Evolutionary conservation across 2,113 vertebrate species (phyloP).

Genomic region (Orcinus orca): DNA sequence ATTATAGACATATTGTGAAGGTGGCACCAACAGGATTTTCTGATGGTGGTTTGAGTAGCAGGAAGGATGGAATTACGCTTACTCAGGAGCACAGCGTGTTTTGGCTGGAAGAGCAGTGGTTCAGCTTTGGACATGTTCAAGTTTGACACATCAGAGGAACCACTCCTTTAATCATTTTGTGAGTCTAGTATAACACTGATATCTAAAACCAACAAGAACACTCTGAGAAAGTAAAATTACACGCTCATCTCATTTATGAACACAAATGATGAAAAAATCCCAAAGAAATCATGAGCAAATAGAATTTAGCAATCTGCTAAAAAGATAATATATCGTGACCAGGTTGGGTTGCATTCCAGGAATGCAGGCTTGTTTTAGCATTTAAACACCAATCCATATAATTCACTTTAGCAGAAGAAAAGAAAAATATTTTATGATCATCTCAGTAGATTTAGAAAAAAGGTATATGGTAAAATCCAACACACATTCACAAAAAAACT

Average conservation of each 20-base stretch:
- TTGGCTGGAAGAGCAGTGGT: not conserved
- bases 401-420: not conserved
- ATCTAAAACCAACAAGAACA: not conserved
- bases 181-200: not conserved
- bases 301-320: not conserved
- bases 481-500: not conserved
- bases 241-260: not conserved
- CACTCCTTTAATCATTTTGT: not conserved
- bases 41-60: not conserved
- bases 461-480: not conserved
- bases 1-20: not conserved
- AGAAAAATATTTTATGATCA: not conserved
- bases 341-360: not conserved
- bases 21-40: not conserved
- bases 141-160: not conserved
- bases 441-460: not conserved
- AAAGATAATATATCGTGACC: not conserved
- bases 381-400: not conserved
- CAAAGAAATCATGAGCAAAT: not conserved
- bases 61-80: not conserved
- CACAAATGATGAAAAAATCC: not conserved
- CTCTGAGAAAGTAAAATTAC: not conserved
- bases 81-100: accelerated
- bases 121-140: not conserved
- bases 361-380: not conserved